Evolutionary conservation across 2,888 invertebrate species (phyloP), one percentile per base, ranked within the genome.

Genomic region (Pandemis heparana): DNA sequence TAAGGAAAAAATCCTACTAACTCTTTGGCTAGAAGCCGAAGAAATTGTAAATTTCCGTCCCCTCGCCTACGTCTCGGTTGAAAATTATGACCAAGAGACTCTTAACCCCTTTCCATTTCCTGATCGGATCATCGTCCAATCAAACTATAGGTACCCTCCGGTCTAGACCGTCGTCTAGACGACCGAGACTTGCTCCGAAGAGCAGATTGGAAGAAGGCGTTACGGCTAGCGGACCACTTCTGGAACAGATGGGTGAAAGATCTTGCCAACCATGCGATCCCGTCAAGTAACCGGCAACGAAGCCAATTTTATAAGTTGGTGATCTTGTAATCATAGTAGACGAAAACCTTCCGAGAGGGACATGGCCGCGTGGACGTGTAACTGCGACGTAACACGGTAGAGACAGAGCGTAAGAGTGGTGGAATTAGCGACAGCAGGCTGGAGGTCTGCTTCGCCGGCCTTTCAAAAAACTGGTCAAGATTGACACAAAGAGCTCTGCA

Each of bases 211-310:
- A 56, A 38, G 46, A 71, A 63, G 10, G 63, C 67, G 4, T 71
- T 75, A 18, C 16, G 65, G 9, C 43, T 79, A 9, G 65, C 78
- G 0, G 78, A 78, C 59, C n/a, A 62, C 0, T 77, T 78, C 23
- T 77, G 78, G 77, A 59, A 16, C 16, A 12, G 16, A 56, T 46
- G 46, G 46, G 46, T 46, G 10, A 46, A 46, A 46, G 46, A 46
- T 46, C 10, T 9, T 46, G 5, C 46, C 46, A 9, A 46, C 46
- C 2, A 46, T 46, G 46, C 46, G 9, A 9, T 9, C 46, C 12
- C 46, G 46, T 8, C 46, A 46, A 46, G 9, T 10, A 8, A 9
- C 6, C 12, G 46, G 2, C 2, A 46, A 46, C 46, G 46, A 9
- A 46, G 12, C 10, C 7, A 8, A 46, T 2, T 12, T 46, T 46